Percentiles rank a stretch among this genome's conserved stretches.
phyloP scores from a whole-genome alignment of 1,140 invertebrate species.

The Bombyx mori region DNA sequence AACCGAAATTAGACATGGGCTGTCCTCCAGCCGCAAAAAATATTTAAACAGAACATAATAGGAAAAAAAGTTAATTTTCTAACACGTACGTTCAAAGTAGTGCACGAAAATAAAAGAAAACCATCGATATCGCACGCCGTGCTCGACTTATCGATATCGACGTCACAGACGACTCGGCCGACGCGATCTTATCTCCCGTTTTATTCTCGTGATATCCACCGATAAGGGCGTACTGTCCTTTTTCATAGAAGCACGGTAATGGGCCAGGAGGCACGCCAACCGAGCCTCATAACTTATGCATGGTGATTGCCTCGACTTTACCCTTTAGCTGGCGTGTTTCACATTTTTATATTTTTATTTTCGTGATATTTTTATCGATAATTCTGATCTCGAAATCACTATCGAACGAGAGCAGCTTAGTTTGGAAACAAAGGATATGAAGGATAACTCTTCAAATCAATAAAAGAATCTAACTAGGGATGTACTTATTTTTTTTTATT shows the following conservation, averaged over 20 bases:
- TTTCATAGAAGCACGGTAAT: slow-evolving; percentile 67
- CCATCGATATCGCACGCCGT: no score
- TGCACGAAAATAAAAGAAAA: no score
- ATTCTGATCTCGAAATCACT: slow-evolving; percentile 8
- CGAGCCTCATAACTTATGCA: slow-evolving; percentile 60
- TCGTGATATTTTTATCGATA: slow-evolving; percentile 9
- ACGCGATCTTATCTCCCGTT: slow-evolving; percentile 57
- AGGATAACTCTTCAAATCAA: no score
- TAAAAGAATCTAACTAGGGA: no score
- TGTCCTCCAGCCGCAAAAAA: no score
- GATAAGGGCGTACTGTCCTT: slow-evolving; percentile 67
- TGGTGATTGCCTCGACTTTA: slow-evolving; percentile 55
- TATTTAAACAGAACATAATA: no score
- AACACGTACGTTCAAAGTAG: no score
- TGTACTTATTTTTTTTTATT: no score
- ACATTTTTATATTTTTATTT: slow-evolving; percentile 24
- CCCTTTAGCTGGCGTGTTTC: slow-evolving; percentile 49
- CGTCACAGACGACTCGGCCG: slow-evolving; percentile 11
- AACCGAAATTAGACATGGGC: no score
- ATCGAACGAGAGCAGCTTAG: no score
- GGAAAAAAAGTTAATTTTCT: no score
- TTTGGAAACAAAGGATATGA: no score
- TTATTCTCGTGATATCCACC: slow-evolving; percentile 62
- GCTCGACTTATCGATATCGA: slow-evolving; percentile 33
- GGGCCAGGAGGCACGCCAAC: slow-evolving; percentile 53